Percentiles rank a stretch among this genome's conserved stretches.
Evolutionary conservation across 1,140 invertebrate genomes (phyloP).

Genomic region (Thaumatotibia leucotreta): DNA sequence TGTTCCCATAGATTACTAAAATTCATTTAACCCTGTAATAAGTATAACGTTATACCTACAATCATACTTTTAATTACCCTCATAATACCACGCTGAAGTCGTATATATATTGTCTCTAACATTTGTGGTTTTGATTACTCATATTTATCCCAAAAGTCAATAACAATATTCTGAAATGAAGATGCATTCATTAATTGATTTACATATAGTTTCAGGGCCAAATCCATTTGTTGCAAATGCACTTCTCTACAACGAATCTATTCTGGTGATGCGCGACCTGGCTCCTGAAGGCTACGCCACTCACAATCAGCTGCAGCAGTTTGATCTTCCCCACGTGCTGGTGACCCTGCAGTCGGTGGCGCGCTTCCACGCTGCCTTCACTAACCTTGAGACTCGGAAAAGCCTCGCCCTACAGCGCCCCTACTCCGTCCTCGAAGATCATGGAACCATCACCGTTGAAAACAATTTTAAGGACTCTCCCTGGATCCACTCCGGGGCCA

Average conservation of each 20-base stretch:
- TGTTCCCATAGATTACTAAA: neutral
- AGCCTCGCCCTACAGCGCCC: slow-evolving; percentile 6
- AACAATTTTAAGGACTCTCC: slow-evolving; percentile 37
- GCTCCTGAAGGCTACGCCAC: slow-evolving; percentile 37
- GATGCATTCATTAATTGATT: neutral
- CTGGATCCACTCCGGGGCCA: slow-evolving; percentile 43
- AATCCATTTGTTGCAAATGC: slow-evolving; percentile 41
- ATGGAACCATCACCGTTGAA: slow-evolving; percentile 33
- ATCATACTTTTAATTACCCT: neutral
- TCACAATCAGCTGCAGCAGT: slow-evolving; percentile 23
- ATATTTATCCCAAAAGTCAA: neutral
- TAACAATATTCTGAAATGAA: neutral
- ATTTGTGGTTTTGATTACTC: too few relatives aligned
- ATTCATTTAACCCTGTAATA: neutral
- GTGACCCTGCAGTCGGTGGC: slow-evolving; percentile 34
- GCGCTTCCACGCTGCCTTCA: slow-evolving; percentile 51
- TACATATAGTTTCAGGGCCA: slow-evolving; percentile 32
- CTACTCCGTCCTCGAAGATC: slow-evolving; percentile 30
- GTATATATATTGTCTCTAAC: too few relatives aligned
- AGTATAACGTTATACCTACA: neutral
- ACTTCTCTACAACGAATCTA: slow-evolving; percentile 38
- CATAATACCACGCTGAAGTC: neutral
- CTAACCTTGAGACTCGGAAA: slow-evolving; percentile 41
- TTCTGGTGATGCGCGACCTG: slow-evolving; percentile 52
- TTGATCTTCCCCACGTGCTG: slow-evolving; percentile 39